Evolutionary conservation across 2,113 vertebrate genomes (phyloP).

Genomic region (Pterocles burchelli): DNA sequence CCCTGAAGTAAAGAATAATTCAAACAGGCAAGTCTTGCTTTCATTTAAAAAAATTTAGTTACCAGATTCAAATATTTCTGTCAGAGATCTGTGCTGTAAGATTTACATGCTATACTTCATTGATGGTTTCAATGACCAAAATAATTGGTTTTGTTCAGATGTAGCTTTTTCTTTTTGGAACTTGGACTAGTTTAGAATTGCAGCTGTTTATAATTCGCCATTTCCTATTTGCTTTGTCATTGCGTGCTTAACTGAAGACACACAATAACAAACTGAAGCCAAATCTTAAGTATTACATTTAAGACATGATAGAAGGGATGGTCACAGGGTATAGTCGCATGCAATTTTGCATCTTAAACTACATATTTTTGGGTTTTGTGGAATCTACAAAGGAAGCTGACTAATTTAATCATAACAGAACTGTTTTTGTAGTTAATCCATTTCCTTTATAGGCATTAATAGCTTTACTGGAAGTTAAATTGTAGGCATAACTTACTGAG

Average conservation of each 20-base stretch:
- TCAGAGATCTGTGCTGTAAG: not conserved
- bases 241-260: not conserved
- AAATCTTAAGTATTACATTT: not conserved
- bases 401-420: not conserved
- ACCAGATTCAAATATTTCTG: not conserved
- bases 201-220: not conserved
- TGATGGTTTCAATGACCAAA: not conserved
- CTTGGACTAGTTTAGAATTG: not conserved
- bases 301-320: not conserved
- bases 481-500: not conserved
- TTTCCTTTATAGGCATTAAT: not conserved
- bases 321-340: not conserved
- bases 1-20: not conserved
- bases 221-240: conserved; percentile 12
- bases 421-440: not conserved
- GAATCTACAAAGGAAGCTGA: not conserved
- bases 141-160: not conserved
- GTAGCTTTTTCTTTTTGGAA: not conserved
- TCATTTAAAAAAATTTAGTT: not conserved
- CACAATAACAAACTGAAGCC: not conserved
- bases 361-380: not conserved
- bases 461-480: not conserved
- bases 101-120: not conserved
- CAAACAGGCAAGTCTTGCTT: not conserved
- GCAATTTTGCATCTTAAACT: not conserved